phyloP scores from a whole-genome alignment of 2,113 vertebrate genomes.

The Muscicapa adusta region DNA sequence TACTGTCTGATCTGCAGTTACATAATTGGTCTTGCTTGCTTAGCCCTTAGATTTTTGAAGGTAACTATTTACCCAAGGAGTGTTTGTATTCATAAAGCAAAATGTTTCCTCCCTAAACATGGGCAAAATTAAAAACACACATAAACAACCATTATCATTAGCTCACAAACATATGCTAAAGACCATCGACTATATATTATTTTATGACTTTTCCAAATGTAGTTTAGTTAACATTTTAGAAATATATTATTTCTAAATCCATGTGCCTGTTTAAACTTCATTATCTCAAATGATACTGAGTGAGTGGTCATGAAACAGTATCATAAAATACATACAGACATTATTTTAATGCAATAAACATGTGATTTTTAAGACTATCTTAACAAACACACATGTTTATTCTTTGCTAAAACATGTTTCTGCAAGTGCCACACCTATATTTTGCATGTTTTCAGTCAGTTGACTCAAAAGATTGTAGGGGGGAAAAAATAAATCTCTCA shows the following conservation, averaged over 20 bases:
- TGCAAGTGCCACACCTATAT: slow-evolving; percentile 99
- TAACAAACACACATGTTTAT: slow-evolving; percentile 99
- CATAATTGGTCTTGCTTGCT: slow-evolving; percentile 71
- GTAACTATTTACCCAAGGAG: slow-evolving; percentile 71
- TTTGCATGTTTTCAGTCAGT: slow-evolving; percentile 77
- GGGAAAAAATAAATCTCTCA: background rate
- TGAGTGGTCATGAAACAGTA: slow-evolving; percentile 99
- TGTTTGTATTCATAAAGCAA: slow-evolving; percentile 79
- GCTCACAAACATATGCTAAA: slow-evolving; percentile 94
- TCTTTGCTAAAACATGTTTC: slow-evolving; percentile 99
- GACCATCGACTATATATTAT: slow-evolving; percentile 94
- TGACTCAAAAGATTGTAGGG: background rate
- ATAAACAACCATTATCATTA: slow-evolving; percentile 96
- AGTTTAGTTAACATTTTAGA: slow-evolving; percentile 99
- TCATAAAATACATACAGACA: slow-evolving; percentile 99
- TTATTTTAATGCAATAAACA: slow-evolving; percentile 99
- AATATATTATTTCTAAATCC: slow-evolving; percentile 96
- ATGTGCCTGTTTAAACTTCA: slow-evolving; percentile 99
- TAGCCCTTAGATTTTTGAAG: slow-evolving; percentile 74
- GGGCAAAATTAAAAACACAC: slow-evolving; percentile 81
- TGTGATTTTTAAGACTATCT: slow-evolving; percentile 97
- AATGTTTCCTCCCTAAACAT: slow-evolving; percentile 74
- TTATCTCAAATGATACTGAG: slow-evolving; percentile 99
- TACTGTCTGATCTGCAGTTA: slow-evolving; percentile 69
- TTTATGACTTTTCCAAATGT: slow-evolving; percentile 92